A percentile compares a stretch with the other conserved stretches of the same genome.
phyloP scores from a whole-genome alignment of 1,140 invertebrate species.

The Cherax destructor region DNA sequence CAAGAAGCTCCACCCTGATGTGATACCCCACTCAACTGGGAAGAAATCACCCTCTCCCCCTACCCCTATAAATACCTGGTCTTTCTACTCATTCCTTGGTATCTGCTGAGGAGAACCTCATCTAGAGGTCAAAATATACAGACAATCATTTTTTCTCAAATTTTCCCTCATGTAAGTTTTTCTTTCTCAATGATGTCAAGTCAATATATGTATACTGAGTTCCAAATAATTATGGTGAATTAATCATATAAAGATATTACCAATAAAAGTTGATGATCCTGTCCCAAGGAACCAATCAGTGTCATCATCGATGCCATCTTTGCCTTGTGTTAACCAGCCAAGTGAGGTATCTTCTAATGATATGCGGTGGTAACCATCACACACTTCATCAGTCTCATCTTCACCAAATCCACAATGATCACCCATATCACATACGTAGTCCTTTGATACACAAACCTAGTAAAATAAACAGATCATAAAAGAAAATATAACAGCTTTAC shows the following conservation, averaged over 20 bases:
- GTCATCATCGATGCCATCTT: slow-evolving; percentile 39
- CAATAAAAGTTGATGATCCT: slow-evolving; percentile 13
- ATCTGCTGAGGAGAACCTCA: no score
- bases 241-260: not conserved
- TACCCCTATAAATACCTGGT: no score
- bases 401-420: slow-evolving; percentile 53
- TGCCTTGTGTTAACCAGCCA: slow-evolving; percentile 28
- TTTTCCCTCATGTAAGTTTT: no score
- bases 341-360: slow-evolving; percentile 24
- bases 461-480: no score
- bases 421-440: slow-evolving; percentile 31
- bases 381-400: slow-evolving; percentile 18
- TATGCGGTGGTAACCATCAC: slow-evolving; percentile 5
- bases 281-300: slow-evolving; percentile 39
- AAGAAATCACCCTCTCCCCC: no score
- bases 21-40: no score
- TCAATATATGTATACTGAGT: not conserved
- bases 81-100: no score
- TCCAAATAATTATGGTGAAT: not conserved
- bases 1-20: no score
- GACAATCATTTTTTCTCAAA: no score
- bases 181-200: no score
- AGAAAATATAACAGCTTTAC: no score
- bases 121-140: no score
- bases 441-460: slow-evolving; percentile 34